These are phyloP conservation scores for Sciurus carolinensis DNA, from an alignment of 2,797 vertebrate genomes.

Conservation along the genomic window DNA sequence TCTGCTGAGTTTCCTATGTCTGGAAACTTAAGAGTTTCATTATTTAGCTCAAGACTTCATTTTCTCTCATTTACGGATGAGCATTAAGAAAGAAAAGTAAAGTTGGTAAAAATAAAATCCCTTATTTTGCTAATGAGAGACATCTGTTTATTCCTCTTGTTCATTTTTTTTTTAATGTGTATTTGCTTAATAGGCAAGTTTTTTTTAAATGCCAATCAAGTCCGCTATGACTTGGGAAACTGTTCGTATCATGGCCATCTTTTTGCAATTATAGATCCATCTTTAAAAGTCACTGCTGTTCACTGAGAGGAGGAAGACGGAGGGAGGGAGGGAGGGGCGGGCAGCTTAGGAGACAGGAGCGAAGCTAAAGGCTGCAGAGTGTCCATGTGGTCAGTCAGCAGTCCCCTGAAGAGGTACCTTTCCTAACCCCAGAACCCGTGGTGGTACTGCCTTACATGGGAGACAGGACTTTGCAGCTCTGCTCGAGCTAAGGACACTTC, in stretches of 20 bases:
- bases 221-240: not conserved
- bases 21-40: conserved; percentile 76
- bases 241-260: not conserved
- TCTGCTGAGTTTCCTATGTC: fast-evolving
- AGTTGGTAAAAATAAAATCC: conserved; percentile 86
- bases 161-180: conserved; percentile 70
- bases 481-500: not conserved
- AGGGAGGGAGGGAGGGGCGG: too few relatives aligned
- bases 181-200: conserved; percentile 83
- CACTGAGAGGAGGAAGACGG: too few relatives aligned
- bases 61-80: conserved; percentile 82
- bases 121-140: conserved; percentile 87
- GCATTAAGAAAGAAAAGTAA: conserved; percentile 82
- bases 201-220: conserved; percentile 18
- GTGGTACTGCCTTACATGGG: fast-evolving
- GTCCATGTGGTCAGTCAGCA: fast-evolving
- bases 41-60: conserved; percentile 82
- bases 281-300: not conserved
- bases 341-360: too few relatives aligned
- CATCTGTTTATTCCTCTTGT: conserved; percentile 87
- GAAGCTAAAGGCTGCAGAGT: not conserved
- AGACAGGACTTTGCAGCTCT: not conserved
- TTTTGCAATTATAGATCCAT: not conserved
- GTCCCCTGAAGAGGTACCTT: not conserved
- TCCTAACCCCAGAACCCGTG: fast-evolving